phyloP scores from a whole-genome alignment of 1,140 invertebrate species.

The Oreohelix idahoensis region DNA sequence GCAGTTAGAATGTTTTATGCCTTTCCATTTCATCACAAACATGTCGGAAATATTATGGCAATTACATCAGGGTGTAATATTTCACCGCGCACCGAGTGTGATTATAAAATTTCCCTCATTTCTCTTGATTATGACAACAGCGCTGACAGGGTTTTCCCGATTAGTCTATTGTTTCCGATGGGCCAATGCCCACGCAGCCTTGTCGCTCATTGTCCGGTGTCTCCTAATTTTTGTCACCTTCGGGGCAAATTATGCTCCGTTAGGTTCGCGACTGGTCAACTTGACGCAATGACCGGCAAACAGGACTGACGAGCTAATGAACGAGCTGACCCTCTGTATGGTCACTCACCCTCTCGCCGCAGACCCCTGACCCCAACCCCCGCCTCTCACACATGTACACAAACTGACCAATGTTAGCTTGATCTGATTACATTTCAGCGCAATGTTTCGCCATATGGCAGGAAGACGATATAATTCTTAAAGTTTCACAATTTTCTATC shows the following conservation, averaged over 20 bases:
- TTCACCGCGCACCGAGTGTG: background rate
- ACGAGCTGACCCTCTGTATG: constrained; percentile 12
- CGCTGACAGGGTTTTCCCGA: constrained; percentile 20
- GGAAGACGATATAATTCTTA: too few species aligned
- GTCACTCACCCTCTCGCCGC: background rate
- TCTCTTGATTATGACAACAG: constrained; percentile 29
- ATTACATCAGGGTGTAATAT: constrained; percentile 1
- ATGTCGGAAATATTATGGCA: background rate
- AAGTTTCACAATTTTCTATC: too few species aligned
- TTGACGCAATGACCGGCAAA: constrained; percentile 32
- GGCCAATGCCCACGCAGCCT: background rate
- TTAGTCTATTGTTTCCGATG: constrained; percentile 7
- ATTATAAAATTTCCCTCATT: constrained; percentile 15
- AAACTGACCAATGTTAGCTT: constrained; percentile 14
- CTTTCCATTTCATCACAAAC: background rate
- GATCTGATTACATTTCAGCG: background rate
- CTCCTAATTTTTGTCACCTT: background rate
- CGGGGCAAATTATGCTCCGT: constrained; percentile 24
- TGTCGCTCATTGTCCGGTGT: background rate
- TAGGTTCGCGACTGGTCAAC: constrained; percentile 10
- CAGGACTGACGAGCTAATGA: constrained; percentile 33
- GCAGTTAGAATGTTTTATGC: background rate
- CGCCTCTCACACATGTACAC: constrained; percentile 26
- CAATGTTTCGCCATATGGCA: background rate
- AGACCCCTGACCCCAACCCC: constrained; percentile 1